phyloP scores from a whole-genome alignment of 2,113 vertebrate genomes.

The Turnix velox region DNA sequence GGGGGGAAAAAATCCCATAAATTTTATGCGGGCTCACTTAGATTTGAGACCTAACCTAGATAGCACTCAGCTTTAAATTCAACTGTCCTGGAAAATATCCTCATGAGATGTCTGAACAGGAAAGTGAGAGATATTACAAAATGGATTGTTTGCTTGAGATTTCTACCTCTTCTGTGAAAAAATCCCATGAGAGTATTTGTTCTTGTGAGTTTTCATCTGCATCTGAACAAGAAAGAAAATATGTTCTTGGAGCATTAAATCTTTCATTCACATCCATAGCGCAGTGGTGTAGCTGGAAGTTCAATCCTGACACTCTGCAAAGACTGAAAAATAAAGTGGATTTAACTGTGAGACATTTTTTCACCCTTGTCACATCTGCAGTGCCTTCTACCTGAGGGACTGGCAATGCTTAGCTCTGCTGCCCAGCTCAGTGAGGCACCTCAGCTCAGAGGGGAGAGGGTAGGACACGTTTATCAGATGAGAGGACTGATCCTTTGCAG shows the following conservation, averaged over 20 bases:
- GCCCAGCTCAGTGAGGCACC: background rate
- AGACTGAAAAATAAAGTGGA: background rate
- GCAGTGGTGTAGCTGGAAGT: background rate
- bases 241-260: background rate
- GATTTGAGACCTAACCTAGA: background rate
- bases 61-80: background rate
- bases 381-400: accelerated
- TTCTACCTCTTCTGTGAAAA: background rate
- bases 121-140: background rate
- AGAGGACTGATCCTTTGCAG: background rate
- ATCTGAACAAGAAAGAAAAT: background rate
- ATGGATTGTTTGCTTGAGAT: background rate
- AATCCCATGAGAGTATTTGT: background rate
- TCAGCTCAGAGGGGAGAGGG: background rate
- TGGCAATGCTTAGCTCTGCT: background rate
- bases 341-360: background rate
- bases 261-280: background rate
- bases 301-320: background rate
- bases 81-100: background rate
- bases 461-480: accelerated
- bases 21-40: background rate
- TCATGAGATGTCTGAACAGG: background rate
- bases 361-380: background rate
- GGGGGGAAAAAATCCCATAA: background rate
- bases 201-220: background rate